phyloP scores from a whole-genome alignment of 2,113 vertebrate genomes.

The Peromyscus leucopus region DNA sequence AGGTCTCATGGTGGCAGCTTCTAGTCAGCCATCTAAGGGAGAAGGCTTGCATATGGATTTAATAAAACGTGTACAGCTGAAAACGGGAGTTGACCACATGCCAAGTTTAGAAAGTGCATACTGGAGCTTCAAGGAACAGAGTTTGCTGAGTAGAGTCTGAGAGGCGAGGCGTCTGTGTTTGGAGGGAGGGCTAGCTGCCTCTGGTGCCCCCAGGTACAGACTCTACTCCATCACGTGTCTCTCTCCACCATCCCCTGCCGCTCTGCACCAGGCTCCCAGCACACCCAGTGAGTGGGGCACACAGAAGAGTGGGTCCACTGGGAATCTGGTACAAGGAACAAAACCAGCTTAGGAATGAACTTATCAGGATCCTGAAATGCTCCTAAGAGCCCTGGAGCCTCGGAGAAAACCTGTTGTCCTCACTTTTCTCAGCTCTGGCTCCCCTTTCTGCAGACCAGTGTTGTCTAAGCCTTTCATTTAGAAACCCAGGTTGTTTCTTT shows the following conservation, averaged over 20 bases:
- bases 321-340: neutral
- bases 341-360: neutral
- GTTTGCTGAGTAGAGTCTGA: neutral
- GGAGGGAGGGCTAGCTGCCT: neutral
- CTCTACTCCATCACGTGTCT: accelerated
- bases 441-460: neutral
- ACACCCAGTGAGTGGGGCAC: no score
- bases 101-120: neutral
- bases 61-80: neutral
- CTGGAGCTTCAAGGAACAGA: neutral
- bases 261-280: neutral
- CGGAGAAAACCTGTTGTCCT: neutral
- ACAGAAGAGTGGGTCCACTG: neutral
- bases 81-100: neutral
- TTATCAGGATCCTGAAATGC: neutral
- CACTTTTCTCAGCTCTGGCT: accelerated
- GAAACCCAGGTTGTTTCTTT: neutral
- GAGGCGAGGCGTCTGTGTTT: neutral
- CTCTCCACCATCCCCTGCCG: accelerated
- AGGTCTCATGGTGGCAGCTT: neutral
- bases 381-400: neutral
- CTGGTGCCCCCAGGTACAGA: neutral
- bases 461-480: neutral
- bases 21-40: neutral
- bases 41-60: neutral